These are phyloP conservation scores for Pipistrellus nathusii DNA, from an alignment of 2,797 vertebrate species.

Conservation along the genomic window DNA sequence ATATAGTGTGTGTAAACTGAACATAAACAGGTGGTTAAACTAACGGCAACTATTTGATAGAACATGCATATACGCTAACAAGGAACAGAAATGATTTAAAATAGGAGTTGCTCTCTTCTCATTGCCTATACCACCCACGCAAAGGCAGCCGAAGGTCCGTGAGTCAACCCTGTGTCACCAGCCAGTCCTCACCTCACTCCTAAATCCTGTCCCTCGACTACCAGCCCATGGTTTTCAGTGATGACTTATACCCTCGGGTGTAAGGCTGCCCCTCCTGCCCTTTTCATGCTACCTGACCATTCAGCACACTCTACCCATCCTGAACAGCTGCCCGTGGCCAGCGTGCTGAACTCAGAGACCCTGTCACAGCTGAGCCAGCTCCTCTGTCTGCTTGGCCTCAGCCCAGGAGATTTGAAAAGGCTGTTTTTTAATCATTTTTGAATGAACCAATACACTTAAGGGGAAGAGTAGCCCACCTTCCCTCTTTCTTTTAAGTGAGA, in stretches of 20 bases:
- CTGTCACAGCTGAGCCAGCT: background rate
- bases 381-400: background rate
- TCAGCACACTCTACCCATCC: background rate
- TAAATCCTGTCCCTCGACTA: background rate
- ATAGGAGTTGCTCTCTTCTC: background rate
- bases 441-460: slow-evolving; percentile 57
- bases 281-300: background rate
- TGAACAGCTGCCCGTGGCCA: background rate
- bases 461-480: background rate
- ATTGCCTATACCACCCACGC: fast-evolving
- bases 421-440: slow-evolving; percentile 30
- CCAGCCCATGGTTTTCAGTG: background rate
- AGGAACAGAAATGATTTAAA: background rate
- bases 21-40: background rate
- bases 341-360: fast-evolving
- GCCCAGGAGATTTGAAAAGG: background rate
- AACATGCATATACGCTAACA: fast-evolving
- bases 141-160: background rate
- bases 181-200: background rate
- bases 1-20: background rate
- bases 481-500: background rate
- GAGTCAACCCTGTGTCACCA: background rate
- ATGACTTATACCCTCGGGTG: background rate
- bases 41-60: background rate
- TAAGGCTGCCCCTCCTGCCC: background rate